Conservation (phyloP, 2,113 vertebrate species). For the Apeltes quadracus region DNA sequence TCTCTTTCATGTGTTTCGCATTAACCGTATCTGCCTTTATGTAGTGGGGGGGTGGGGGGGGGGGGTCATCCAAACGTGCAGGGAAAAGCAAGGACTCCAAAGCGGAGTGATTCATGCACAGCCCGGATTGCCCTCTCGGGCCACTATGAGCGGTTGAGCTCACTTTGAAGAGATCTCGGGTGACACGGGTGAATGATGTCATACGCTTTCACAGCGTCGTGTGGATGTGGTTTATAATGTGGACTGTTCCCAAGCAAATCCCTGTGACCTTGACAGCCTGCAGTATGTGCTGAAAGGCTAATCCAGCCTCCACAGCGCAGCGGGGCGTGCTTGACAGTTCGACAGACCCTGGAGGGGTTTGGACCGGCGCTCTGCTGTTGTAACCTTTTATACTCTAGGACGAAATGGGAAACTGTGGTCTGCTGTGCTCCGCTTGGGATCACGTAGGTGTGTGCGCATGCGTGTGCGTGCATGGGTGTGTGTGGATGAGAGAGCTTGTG, state of each 20-base stretch:
- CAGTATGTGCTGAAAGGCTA: constrained; percentile 61
- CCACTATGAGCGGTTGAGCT: constrained; percentile 39
- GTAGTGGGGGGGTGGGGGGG: too few relatives aligned
- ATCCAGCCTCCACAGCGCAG: constrained; percentile 60
- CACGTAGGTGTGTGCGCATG: constrained; percentile 4
- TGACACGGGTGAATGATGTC: constrained; percentile 74
- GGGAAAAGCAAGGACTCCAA: constrained; percentile 20
- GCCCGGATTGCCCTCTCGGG: constrained; percentile 52
- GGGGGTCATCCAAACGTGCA: constrained; percentile 38
- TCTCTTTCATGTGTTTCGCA: constrained; percentile 2
- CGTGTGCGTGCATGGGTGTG: neutral
- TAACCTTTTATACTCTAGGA: constrained; percentile 52
- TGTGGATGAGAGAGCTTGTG: neutral
- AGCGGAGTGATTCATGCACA: constrained; percentile 31
- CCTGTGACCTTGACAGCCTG: constrained; percentile 65
- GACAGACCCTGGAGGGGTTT: constrained; percentile 56
- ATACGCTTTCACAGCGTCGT: constrained; percentile 68
- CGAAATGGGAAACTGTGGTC: constrained; percentile 54
- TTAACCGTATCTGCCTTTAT: neutral
- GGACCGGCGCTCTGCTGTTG: constrained; percentile 45
- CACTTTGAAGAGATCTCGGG: constrained; percentile 75
- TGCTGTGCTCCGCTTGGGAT: constrained; percentile 3
- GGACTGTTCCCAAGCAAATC: constrained; percentile 70
- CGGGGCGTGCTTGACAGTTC: constrained; percentile 53
- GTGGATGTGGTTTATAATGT: constrained; percentile 69